These are phyloP conservation scores for Drosophila nebulosa DNA, from an alignment of 1,140 invertebrate genomes.

Conservation along the genomic window DNA sequence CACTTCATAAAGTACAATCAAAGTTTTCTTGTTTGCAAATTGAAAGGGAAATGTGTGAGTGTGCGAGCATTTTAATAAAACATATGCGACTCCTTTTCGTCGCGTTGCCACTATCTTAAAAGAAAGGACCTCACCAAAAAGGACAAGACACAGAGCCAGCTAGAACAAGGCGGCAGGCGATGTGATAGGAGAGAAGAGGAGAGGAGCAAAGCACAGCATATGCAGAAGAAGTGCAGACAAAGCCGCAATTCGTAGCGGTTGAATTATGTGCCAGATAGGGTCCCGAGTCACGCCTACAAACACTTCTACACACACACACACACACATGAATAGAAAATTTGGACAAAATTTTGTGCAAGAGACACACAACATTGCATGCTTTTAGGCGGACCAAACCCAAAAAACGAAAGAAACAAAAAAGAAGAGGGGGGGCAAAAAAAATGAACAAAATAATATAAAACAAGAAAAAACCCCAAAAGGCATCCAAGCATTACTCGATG, in stretches of 20 bases:
- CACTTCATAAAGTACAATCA: slow-evolving; percentile 39
- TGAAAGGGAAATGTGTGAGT: slow-evolving; percentile 66
- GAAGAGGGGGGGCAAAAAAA: slow-evolving; percentile 30
- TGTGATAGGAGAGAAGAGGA: background rate
- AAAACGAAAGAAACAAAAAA: slow-evolving; percentile 33
- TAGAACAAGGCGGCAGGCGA: too few species aligned
- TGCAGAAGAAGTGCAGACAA: slow-evolving; percentile 67
- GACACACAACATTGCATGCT: slow-evolving; percentile 68
- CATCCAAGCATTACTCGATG: slow-evolving; percentile 30
- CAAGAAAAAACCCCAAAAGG: slow-evolving; percentile 53
- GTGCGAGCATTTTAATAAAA: slow-evolving; percentile 69
- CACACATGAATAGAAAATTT: slow-evolving; percentile 32
- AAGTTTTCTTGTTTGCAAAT: slow-evolving; percentile 58
- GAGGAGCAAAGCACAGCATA: slow-evolving; percentile 17
- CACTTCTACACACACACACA: slow-evolving; percentile 38
- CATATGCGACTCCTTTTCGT: slow-evolving; percentile 63
- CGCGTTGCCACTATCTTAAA: slow-evolving; percentile 71
- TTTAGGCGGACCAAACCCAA: slow-evolving; percentile 49
- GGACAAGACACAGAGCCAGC: background rate
- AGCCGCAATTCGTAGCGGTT: slow-evolving; percentile 60
- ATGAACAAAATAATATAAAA: slow-evolving; percentile 2
- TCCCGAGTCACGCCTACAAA: slow-evolving; percentile 32
- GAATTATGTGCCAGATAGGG: slow-evolving; percentile 53
- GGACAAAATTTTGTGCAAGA: slow-evolving; percentile 59
- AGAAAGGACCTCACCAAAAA: background rate